phyloP scores from a whole-genome alignment of 2,113 vertebrate genomes.

The Zingel zingel region DNA sequence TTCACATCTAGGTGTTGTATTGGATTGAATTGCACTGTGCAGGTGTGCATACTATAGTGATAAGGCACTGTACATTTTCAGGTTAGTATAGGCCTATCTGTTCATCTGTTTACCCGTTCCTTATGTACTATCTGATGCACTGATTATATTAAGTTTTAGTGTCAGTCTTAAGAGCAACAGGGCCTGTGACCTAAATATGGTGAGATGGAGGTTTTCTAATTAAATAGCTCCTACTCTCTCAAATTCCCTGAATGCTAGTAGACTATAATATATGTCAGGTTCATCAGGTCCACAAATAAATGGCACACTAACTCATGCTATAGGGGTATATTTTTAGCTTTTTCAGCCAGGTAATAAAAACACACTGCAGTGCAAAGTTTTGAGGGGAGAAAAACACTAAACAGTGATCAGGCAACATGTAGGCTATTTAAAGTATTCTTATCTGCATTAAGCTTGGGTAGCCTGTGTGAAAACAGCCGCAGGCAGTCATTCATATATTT shows the following conservation, averaged over 20 bases:
- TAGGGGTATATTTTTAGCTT: neutral
- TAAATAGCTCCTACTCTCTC: constrained; percentile 53
- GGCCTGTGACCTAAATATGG: constrained; percentile 69
- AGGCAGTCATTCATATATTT: neutral
- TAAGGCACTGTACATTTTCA: neutral
- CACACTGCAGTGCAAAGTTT: neutral
- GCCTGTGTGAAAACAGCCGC: neutral
- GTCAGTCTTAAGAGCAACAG: constrained; percentile 45
- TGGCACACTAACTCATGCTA: constrained; percentile 35
- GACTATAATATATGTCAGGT: constrained; percentile 58
- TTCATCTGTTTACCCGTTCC: constrained; percentile 8
- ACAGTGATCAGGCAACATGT: neutral
- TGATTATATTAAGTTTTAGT: constrained; percentile 37
- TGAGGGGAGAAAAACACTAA: neutral
- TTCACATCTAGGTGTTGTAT: neutral
- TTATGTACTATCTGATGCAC: constrained; percentile 3
- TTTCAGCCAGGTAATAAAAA: neutral
- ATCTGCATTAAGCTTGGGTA: neutral
- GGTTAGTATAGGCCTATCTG: neutral
- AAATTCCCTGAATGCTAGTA: constrained; percentile 56
- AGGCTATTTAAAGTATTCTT: neutral
- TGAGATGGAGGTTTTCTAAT: constrained; percentile 68
- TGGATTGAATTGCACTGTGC: neutral
- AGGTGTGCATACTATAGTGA: neutral
- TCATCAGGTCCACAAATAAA: constrained; percentile 49